Base-by-base conservation (phyloP, 2,888 invertebrate genomes). In the Torymus aiolomorphi region DNA sequence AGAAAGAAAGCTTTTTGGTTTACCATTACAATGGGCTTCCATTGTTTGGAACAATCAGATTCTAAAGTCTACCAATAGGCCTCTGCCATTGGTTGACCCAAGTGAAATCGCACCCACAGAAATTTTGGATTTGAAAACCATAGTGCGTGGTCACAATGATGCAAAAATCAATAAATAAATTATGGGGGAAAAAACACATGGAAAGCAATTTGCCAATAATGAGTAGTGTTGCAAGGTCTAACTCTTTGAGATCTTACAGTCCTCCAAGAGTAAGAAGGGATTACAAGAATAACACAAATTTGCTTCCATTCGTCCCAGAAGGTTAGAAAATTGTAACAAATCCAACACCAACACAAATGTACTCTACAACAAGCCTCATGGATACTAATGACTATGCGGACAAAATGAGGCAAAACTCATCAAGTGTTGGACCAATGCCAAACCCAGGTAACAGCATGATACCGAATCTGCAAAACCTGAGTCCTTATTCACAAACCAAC, bases 61-160 rank as follows among this genome's bases (percentile, higher is more conserved):
- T 89, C 91, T 95, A 78, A 97, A 96, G 90, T 96, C 96, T 73
- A 96, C 96, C 76, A 97, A 97, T 89, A 93, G 97, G 81, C 98
- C 98, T 12, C 90, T 97, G 85, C 98, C 98, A 0, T 92, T 99
- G 80, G 97, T 98, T 49, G 99, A 99, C 92, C 98, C 99, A 1
- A 98, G 98, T 13, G 96, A 97, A 91, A 98, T 99, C 80, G 99
- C 99, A 74, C 97, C 97, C 51, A 97, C 97, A 2, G 98, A 98
- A 92, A 97, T 98, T 86, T 92, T 97, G 83, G 97, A 97, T 88
- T 92, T 97, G 74, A 97, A 97, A 93, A 98, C 97, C 0, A 97
- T 98, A 83, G 97, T 97, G 0, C 92, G 97, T 84, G 97, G 97
- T 76, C 90, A 90, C 76, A 90, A 90, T 81, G 97, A 97, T 88